phyloP scores from a whole-genome alignment of 1,140 invertebrate species.

The Neodiprion fabricii region DNA sequence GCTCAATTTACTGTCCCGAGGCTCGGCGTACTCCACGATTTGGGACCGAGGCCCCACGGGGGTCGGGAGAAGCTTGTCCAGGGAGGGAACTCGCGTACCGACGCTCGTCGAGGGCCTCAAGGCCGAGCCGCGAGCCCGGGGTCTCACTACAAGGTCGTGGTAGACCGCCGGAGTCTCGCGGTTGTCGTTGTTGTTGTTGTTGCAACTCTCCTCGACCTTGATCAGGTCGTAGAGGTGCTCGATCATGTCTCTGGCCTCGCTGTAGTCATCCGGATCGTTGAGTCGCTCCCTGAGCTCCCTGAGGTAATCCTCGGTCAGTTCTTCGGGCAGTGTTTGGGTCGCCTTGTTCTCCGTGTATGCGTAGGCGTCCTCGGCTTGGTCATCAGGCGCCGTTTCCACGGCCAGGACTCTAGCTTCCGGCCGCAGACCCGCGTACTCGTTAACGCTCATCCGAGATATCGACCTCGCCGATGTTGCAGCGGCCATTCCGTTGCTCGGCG shows the following conservation, averaged over 20 bases:
- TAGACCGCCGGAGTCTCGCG: constrained; percentile 34
- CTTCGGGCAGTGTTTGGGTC: constrained; percentile 76
- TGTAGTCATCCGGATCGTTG: constrained; percentile 75
- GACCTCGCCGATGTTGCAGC: constrained; percentile 64
- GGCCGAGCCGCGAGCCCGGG: constrained; percentile 54
- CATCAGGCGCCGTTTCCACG: constrained; percentile 42
- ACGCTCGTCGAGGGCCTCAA: constrained; percentile 64
- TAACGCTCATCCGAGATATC: constrained; percentile 67
- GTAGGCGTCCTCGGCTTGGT: constrained; percentile 49
- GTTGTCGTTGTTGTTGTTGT: constrained; percentile 62
- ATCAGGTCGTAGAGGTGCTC: constrained; percentile 80
- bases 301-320: constrained; percentile 76
- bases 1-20: constrained; percentile 52
- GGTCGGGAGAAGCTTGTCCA: constrained; percentile 66
- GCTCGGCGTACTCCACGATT: constrained; percentile 63
- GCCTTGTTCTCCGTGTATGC: constrained; percentile 69
- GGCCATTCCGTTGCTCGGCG: constrained; percentile 52
- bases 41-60: constrained; percentile 46
- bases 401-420: constrained; percentile 55
- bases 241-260: constrained; percentile 78
- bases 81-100: constrained; percentile 67
- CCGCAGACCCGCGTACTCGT: constrained; percentile 70
- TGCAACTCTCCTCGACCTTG: constrained; percentile 75
- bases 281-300: constrained; percentile 72
- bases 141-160: constrained; percentile 61